Evolutionary conservation across 2,113 vertebrate species (phyloP).

Genomic region (rabbit (Oryctolagus cuniculus)): mOryCun1.1 NC_091450.1:32718501-32719000

Average conservation of each 20-base stretch:
- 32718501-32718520: too few species aligned
- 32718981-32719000: slow-evolving; percentile 51
- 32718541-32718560: neutral
- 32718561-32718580: neutral
- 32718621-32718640: neutral
- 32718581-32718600: neutral
- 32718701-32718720: neutral
- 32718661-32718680: neutral
- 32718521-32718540: too few species aligned
- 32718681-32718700: neutral
- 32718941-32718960: slow-evolving; percentile 54
- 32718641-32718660: neutral
- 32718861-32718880: slow-evolving; percentile 99
- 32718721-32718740: neutral
- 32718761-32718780: neutral
- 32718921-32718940: slow-evolving; percentile 92
- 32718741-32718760: neutral
- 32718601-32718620: neutral
- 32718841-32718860: slow-evolving; percentile 95
- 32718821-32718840: neutral
- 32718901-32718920: slow-evolving; percentile 99
- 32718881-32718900: slow-evolving; percentile 99
- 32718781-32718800: neutral
- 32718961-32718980: neutral
- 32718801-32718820: neutral